Conservation (phyloP, 2,113 vertebrate genomes). For the Hemibates koningsi region DNA sequence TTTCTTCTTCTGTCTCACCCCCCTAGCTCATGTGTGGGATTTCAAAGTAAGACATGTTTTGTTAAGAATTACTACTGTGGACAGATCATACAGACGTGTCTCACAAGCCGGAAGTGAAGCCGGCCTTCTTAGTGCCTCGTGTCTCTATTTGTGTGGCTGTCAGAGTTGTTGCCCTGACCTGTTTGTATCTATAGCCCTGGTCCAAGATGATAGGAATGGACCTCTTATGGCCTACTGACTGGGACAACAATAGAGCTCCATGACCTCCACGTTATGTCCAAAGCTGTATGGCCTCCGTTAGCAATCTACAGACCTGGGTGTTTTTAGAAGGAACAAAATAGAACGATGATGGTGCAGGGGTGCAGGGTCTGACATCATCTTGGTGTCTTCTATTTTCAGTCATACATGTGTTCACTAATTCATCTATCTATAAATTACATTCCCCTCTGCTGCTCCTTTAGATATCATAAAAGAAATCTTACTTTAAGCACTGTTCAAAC, state of each 20-base stretch:
- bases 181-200: conserved; percentile 61
- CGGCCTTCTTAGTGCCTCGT: not conserved
- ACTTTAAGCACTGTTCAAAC: not conserved
- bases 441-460: not conserved
- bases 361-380: not conserved
- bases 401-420: not conserved
- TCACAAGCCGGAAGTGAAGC: conserved; percentile 13
- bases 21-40: not conserved
- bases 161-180: conserved; percentile 49
- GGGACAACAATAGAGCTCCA: conserved; percentile 52
- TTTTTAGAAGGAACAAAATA: conserved; percentile 3
- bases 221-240: conserved; percentile 21
- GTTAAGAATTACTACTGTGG: not conserved
- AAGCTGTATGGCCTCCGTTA: not conserved
- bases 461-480: not conserved
- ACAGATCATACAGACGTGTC: not conserved
- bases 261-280: conserved; percentile 60
- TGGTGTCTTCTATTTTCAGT: not conserved
- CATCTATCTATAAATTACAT: not conserved
- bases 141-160: conserved; percentile 46
- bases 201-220: conserved; percentile 45
- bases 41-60: not conserved
- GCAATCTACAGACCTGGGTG: not conserved
- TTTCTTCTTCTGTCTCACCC: not conserved
- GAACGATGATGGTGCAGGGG: not conserved